Evolutionary conservation across 2,113 vertebrate genomes (phyloP).

Genomic region (Sialia sialis): DNA sequence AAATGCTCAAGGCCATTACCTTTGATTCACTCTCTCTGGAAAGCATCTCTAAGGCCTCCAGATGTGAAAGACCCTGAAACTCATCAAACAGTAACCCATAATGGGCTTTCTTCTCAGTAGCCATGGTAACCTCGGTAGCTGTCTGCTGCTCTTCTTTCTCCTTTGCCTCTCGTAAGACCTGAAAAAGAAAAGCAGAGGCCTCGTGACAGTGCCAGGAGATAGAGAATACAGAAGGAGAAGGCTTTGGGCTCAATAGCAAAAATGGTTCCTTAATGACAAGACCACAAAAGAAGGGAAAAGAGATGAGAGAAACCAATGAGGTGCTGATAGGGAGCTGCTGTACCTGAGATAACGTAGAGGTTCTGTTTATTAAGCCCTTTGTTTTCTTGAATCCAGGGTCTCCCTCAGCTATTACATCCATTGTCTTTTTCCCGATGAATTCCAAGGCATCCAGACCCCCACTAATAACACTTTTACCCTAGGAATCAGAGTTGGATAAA

Average conservation of each 20-base stretch:
- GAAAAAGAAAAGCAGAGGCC: conserved; percentile 42
- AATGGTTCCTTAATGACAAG: background rate
- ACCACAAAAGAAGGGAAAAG: background rate
- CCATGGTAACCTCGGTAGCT: conserved; percentile 67
- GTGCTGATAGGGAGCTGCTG: background rate
- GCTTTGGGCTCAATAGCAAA: background rate
- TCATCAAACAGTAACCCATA: conserved; percentile 97
- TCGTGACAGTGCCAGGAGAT: background rate
- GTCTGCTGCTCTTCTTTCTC: conserved; percentile 88
- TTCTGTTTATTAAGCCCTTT: conserved; percentile 88
- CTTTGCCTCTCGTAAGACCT: conserved; percentile 94
- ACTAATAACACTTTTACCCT: conserved; percentile 90
- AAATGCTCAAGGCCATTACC: conserved; percentile 74
- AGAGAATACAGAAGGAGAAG: background rate
- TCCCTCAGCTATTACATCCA: conserved; percentile 97
- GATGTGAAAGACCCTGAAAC: conserved; percentile 93
- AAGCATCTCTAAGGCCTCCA: conserved; percentile 96
- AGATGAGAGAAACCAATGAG: background rate
- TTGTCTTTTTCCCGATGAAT: conserved; percentile 98
- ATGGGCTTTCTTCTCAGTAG: conserved; percentile 85
- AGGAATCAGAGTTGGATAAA: conserved; percentile 14
- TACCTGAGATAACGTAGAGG: conserved; percentile 90
- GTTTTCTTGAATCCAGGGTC: conserved; percentile 97
- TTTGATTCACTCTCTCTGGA: conserved; percentile 93
- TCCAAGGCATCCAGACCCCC: conserved; percentile 95